Evolutionary conservation across 2,797 vertebrate genomes (phyloP).

Genomic region (Lophius americanus): DNA sequence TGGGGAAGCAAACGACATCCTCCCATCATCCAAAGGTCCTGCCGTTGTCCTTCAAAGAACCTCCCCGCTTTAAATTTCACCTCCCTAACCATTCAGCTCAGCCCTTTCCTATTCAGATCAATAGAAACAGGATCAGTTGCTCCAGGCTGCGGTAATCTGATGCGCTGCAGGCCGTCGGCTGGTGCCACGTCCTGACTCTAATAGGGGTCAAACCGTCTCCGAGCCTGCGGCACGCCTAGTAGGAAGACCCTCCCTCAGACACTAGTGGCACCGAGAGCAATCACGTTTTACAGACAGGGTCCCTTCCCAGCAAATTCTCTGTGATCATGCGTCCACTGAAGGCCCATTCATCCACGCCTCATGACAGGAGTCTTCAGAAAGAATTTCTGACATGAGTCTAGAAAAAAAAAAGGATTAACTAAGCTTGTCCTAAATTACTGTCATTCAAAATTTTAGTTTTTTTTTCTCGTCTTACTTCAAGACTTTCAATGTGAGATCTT

Average conservation of each 20-base stretch:
- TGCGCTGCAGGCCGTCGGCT: conserved; percentile 63
- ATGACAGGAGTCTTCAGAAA: too few species aligned
- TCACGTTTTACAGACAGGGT: conserved; percentile 12
- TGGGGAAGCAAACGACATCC: conserved; percentile 17
- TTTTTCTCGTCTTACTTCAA: background rate
- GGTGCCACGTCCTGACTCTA: conserved; percentile 72
- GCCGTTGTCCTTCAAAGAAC: conserved; percentile 79
- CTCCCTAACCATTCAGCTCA: conserved; percentile 79
- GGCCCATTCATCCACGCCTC: too few species aligned
- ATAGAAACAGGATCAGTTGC: conserved; percentile 82
- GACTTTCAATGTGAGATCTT: background rate
- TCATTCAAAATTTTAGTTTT: background rate
- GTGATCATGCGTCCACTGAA: too few species aligned
- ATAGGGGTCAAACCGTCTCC: conserved; percentile 61
- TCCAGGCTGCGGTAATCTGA: conserved; percentile 76
- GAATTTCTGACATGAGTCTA: too few species aligned
- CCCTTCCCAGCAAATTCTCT: too few species aligned
- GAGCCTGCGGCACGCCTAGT: conserved; percentile 40
- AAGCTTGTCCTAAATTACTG: too few species aligned
- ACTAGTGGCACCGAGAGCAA: background rate
- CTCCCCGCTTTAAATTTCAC: conserved; percentile 82
- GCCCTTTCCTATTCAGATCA: conserved; percentile 81
- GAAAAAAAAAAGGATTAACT: too few species aligned
- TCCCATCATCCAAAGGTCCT: conserved; percentile 39
- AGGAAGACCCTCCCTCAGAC: conserved; percentile 27